These are phyloP conservation scores for Molanna angustata DNA, from an alignment of 2,888 invertebrate genomes.

Conservation along the genomic window DNA sequence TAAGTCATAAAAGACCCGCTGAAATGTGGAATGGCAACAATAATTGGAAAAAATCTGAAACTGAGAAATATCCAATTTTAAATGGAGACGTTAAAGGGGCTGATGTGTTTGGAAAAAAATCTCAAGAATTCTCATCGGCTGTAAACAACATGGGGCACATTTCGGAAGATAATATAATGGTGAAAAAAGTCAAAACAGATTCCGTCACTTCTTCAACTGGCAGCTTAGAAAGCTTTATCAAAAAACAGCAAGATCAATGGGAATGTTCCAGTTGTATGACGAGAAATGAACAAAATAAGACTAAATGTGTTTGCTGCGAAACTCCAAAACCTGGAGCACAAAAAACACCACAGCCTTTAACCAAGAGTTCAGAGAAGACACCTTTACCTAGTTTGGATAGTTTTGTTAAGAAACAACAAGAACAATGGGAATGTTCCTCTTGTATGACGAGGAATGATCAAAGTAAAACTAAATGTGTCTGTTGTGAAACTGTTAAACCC, in stretches of 20 bases:
- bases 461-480: conserved; percentile 47
- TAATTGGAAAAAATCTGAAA: conserved; percentile 2
- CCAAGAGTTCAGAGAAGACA: conserved; percentile 1
- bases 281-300: conserved; percentile 49
- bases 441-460: conserved; percentile 61
- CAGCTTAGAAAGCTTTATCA: conserved; percentile 31
- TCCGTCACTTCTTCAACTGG: not conserved
- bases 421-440: conserved; percentile 62
- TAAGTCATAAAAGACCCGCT: not conserved
- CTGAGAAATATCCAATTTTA: conserved; percentile 9
- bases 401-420: conserved; percentile 26
- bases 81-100: conserved; percentile 11
- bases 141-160: not conserved
- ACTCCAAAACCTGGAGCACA: conserved; percentile 41
- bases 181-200: conserved; percentile 16
- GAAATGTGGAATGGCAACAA: conserved; percentile 20
- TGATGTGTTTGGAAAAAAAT: conserved; percentile 5
- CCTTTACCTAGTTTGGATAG: conserved; percentile 40
- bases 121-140: not conserved
- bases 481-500: conserved; percentile 52
- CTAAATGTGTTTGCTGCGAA: conserved; percentile 56
- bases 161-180: conserved; percentile 6
- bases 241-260: conserved; percentile 48
- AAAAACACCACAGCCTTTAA: conserved; percentile 1
- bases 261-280: conserved; percentile 64